Evolutionary conservation across 2,797 vertebrate genomes (phyloP).

Genomic region (Acestrorhynchus altus): DNA sequence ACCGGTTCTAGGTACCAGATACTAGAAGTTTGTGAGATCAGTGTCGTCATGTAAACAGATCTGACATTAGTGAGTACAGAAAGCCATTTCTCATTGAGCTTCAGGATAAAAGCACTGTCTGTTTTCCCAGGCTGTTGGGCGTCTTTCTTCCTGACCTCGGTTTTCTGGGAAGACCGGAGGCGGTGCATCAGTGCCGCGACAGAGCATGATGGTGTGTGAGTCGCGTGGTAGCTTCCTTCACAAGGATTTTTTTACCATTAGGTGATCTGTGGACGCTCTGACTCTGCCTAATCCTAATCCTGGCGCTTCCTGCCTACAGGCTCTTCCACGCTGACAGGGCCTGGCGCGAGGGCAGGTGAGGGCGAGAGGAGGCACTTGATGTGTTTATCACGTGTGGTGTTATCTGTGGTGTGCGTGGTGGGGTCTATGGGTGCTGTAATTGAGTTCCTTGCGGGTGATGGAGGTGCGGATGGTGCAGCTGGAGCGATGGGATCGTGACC

Average conservation of each 20-base stretch:
- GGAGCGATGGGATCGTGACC: conserved; percentile 50
- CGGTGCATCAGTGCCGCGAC: conserved; percentile 33
- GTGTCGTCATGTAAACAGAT: too few relatives aligned
- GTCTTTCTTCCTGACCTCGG: neutral
- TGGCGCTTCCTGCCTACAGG: conserved; percentile 1
- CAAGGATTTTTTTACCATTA: neutral
- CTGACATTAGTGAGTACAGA: too few relatives aligned
- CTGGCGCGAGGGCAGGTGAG: conserved; percentile 39
- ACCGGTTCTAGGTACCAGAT: too few relatives aligned
- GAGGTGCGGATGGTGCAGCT: conserved; percentile 38
- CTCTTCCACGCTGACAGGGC: conserved; percentile 6
- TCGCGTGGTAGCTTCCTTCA: neutral
- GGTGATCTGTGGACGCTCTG: neutral
- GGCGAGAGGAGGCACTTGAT: conserved; percentile 43
- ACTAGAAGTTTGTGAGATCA: too few relatives aligned
- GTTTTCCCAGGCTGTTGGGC: neutral
- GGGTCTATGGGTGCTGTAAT: conserved; percentile 67
- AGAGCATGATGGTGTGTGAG: neutral
- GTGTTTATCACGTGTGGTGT: conserved; percentile 44
- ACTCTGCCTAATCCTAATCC: conserved; percentile 41
- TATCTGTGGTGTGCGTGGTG: conserved; percentile 43
- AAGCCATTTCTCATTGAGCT: neutral
- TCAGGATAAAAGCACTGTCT: conserved; percentile 51
- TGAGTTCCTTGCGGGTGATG: conserved; percentile 63
- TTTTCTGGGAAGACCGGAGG: neutral